phyloP scores from a whole-genome alignment of 2,797 vertebrate genomes.

The Tinamus major region DNA sequence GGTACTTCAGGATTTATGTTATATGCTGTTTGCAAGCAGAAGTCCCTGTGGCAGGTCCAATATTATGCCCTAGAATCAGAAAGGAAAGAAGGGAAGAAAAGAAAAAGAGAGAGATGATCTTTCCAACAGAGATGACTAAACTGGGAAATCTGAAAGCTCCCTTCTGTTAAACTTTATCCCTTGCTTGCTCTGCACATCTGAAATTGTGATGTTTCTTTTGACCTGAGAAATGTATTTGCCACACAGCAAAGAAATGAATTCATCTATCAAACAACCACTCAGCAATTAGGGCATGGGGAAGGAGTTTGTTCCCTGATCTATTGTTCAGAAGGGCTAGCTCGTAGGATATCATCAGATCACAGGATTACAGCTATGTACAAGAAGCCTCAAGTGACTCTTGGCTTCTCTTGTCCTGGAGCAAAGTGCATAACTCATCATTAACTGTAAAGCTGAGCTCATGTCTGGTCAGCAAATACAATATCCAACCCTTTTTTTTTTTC shows the following conservation, averaged over 20 bases:
- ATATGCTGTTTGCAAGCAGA: background rate
- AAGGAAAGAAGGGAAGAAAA: background rate
- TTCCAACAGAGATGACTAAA: background rate
- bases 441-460: background rate
- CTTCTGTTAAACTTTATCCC: background rate
- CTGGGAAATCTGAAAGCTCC: background rate
- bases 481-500: background rate
- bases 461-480: background rate
- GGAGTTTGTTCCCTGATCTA: background rate
- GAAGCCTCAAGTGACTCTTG: background rate
- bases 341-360: background rate
- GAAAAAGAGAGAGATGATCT: background rate
- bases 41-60: background rate
- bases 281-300: background rate
- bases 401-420: background rate
- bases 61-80: background rate
- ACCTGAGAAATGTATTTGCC: background rate
- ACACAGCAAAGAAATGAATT: background rate
- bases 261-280: background rate
- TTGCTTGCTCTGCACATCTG: background rate
- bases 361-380: background rate
- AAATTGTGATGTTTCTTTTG: background rate
- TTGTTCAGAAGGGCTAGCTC: background rate
- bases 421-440: background rate
- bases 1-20: background rate